Base-by-base conservation (phyloP, 2,113 vertebrate genomes). In the Lasiurus borealis region DNA sequence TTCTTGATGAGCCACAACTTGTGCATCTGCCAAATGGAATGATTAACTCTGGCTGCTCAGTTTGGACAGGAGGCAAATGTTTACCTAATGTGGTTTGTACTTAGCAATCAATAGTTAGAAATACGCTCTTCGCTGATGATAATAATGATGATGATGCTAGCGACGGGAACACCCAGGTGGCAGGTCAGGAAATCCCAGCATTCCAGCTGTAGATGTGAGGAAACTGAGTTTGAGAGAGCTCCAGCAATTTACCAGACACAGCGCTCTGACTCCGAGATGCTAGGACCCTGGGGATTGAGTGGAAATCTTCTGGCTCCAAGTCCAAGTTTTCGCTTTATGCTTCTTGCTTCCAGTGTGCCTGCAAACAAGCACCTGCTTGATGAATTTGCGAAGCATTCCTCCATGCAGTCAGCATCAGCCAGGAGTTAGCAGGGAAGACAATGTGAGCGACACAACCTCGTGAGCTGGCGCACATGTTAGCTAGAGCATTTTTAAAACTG, bases 1-100 rank as follows among this genome's bases (percentile, higher is more conserved):
- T 80, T 80, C 23, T 87, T 87, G 71, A 11, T 73, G 68, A 82
- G n/a, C 36, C 21, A n/a, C 75, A 64, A 14, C 88, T 93, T 76
- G 36, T 40, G 1, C 6, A 36, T 83, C 59, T 92, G 27, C 83
- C 50, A 66, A 84, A 62, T 84, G n/a, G 40, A 89, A 72, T 73
- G 40, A 36, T 72, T 66, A 89, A 68, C 8, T 25, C 2, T 44
- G 59, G 78, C 15, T 57, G 90, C 92, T 57, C 29, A 40, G 14
- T n/a, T 69, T 75, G 76, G 21, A 11, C 3, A 14, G 46, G 88
- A 3, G 52, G n/a, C 68, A 62, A 31, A 14, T 16, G 11, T 76
- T 68, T 64, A 69, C 78, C 11, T 80, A 16, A 16, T 3, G 3
- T 18, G 5, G 9, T 4, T 82, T 19, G 6, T 19, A 54, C 3